A percentile compares a stretch with the other conserved stretches of the same genome.
Conservation (phyloP, 2,888 invertebrate genomes). For the Villa cingulata region DNA sequence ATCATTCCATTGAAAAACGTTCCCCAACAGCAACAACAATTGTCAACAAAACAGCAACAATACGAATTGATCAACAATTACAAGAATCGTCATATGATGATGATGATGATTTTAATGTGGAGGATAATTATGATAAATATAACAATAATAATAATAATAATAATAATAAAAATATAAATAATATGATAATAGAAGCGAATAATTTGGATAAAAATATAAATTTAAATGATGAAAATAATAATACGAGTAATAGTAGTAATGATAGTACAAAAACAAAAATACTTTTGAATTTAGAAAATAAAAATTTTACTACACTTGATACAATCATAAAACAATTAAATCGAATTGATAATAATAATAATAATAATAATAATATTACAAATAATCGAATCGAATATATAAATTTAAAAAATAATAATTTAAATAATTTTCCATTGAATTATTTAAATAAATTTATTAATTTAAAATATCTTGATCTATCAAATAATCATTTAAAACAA, state of each 20-base stretch:
- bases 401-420: conserved; percentile 14
- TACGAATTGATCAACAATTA: too few species aligned
- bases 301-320: conserved; percentile 7
- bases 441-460: conserved; percentile 1
- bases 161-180: conserved; percentile 2
- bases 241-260: conserved; percentile 10
- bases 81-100: too few species aligned
- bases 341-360: background rate
- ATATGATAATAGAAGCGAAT: too few species aligned
- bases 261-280: conserved; percentile 13
- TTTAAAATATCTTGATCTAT: conserved; percentile 12
- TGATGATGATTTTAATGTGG: too few species aligned
- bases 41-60: too few species aligned
- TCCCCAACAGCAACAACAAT: background rate
- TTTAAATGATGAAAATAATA: conserved; percentile 5
- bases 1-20: conserved; percentile 4
- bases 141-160: conserved; percentile 1
- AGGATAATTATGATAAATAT: background rate
- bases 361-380: background rate
- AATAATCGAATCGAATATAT: conserved; percentile 1
- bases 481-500: conserved; percentile 10
- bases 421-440: conserved; percentile 2
- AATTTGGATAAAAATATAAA: too few species aligned
- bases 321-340: background rate
- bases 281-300: conserved; percentile 13